These are phyloP conservation scores for Ernsta delagoae DNA, from an alignment of 2,888 invertebrate genomes.

Conservation along the genomic window DNA sequence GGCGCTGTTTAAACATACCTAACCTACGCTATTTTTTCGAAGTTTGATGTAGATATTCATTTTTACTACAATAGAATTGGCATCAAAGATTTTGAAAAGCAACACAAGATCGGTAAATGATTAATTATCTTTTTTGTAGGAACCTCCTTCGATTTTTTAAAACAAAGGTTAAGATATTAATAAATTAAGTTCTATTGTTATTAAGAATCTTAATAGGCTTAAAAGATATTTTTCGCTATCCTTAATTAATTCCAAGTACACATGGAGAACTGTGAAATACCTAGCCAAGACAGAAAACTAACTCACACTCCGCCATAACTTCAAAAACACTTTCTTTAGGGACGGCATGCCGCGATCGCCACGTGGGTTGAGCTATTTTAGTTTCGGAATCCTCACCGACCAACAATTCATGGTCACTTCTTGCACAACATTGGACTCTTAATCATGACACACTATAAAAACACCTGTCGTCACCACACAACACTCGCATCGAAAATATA, in stretches of 20 bases:
- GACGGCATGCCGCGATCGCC: constrained; percentile 54
- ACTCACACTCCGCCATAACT: constrained; percentile 58
- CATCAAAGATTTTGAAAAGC: no score
- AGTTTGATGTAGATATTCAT: neutral
- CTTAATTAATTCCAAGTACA: no score
- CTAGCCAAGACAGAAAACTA: constrained; percentile 13
- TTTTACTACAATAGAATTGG: no score
- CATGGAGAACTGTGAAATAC: neutral
- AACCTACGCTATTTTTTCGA: constrained; percentile 3
- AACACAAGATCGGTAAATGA: no score
- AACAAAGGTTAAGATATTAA: no score
- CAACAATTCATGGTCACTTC: constrained; percentile 53
- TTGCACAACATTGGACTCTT: constrained; percentile 50
- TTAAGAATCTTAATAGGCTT: no score
- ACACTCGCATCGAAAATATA: constrained; percentile 55
- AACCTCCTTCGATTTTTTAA: no score
- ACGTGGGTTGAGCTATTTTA: constrained; percentile 44
- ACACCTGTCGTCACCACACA: constrained; percentile 49
- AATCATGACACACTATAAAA: constrained; percentile 53
- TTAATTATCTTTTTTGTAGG: no score
- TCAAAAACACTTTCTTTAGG: constrained; percentile 56
- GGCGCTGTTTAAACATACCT: no score
- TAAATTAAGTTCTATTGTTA: no score
- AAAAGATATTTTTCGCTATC: no score
- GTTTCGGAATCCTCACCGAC: constrained; percentile 35